phyloP scores from a whole-genome alignment of 2,888 invertebrate genomes.

The Diploptera punctata region DNA sequence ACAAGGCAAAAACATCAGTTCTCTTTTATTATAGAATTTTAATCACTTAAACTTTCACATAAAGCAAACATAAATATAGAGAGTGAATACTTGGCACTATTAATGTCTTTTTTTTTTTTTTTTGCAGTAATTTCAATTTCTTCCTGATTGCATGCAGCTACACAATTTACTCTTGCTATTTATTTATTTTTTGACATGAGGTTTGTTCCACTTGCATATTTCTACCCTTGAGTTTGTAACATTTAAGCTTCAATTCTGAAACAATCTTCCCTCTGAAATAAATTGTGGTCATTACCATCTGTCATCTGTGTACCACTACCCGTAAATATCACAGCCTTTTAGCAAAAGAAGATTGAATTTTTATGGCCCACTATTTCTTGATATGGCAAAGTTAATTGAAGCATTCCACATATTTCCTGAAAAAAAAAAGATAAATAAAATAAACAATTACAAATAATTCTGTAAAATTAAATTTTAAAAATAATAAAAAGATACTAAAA shows the following conservation, averaged over 20 bases:
- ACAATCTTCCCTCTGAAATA: not conserved
- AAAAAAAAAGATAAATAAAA: not conserved
- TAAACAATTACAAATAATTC: not conserved
- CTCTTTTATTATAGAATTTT: not conserved
- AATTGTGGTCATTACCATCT: not conserved
- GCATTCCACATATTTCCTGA: slow-evolving; percentile 28
- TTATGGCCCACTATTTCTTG: slow-evolving; percentile 37
- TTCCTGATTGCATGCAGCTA: not conserved
- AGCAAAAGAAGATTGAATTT: slow-evolving; percentile 16
- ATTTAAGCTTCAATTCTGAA: not conserved
- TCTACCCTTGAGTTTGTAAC: too few relatives aligned
- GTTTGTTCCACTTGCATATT: too few relatives aligned
- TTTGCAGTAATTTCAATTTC: not conserved
- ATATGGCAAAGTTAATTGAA: slow-evolving; percentile 35
- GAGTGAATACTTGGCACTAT: slow-evolving; percentile 11
- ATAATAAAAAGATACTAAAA: too few relatives aligned
- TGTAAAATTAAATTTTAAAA: too few relatives aligned
- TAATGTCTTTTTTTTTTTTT: too few relatives aligned
- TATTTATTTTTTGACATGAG: not conserved
- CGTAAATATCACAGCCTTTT: slow-evolving; percentile 39
- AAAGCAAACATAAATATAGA: not conserved
- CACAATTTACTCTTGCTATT: too few relatives aligned
- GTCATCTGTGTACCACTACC: slow-evolving; percentile 27
- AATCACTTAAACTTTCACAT: not conserved
- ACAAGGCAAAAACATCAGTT: too few relatives aligned